Evolutionary conservation across 2,888 invertebrate genomes (phyloP).

Genomic region (Andrena hattorfiana): DNA sequence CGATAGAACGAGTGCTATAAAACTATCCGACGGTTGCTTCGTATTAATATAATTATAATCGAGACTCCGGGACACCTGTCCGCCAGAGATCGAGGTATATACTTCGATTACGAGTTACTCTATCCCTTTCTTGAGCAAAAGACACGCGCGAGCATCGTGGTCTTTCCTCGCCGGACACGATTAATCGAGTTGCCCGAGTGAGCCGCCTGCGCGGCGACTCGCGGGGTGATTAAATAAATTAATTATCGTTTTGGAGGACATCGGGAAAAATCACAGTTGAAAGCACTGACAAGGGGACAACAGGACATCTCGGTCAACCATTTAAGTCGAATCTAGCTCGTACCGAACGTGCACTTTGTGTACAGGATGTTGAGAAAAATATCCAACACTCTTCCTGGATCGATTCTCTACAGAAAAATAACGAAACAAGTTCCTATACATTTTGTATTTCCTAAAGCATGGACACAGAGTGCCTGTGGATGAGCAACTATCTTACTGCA

Average conservation of each 20-base stretch:
- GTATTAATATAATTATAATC: slow-evolving; percentile 12
- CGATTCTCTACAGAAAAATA: no score
- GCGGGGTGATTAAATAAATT: slow-evolving; percentile 35
- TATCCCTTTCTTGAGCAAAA: slow-evolving; percentile 51
- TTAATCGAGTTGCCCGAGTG: background rate
- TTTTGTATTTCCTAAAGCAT: no score
- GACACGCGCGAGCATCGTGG: slow-evolving; percentile 42
- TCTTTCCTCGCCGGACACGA: slow-evolving; percentile 36
- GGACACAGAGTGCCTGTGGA: no score
- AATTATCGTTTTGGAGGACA: slow-evolving; percentile 42
- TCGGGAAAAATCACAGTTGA: slow-evolving; percentile 64
- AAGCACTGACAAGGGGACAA: slow-evolving; percentile 38
- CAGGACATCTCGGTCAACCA: background rate
- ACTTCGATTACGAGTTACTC: slow-evolving; percentile 30
- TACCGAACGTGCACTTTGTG: background rate
- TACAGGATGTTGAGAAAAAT: background rate
- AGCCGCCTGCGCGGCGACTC: background rate
- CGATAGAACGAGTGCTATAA: slow-evolving; percentile 4
- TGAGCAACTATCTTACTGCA: no score
- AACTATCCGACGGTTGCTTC: slow-evolving; percentile 10
- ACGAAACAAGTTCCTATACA: no score
- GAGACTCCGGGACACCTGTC: slow-evolving; percentile 28
- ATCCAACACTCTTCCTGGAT: no score
- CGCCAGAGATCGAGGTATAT: slow-evolving; percentile 30
- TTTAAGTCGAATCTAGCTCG: background rate